Conservation (phyloP, 2,797 vertebrate genomes). For the Megaceryle alcyon region DNA sequence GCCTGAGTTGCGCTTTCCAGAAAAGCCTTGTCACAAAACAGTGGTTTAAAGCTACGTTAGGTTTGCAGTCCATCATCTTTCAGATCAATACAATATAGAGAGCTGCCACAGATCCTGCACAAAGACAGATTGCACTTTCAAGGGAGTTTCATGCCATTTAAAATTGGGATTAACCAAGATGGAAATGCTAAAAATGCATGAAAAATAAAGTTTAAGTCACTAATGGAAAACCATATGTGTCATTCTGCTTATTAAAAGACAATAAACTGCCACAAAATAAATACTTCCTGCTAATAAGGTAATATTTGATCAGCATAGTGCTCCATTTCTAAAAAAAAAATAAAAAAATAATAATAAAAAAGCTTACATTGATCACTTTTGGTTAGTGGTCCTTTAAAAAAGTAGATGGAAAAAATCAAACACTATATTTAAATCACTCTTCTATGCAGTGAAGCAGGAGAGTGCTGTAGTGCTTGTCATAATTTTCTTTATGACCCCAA, state of each 20-base stretch:
- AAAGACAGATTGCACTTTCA: background rate
- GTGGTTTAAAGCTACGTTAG: background rate
- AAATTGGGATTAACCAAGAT: conserved; percentile 47
- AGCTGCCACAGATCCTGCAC: background rate
- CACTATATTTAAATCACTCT: background rate
- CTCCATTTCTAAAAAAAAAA: background rate
- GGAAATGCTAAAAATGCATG: conserved; percentile 58
- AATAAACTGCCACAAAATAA: conserved; percentile 47
- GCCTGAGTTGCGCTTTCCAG: background rate
- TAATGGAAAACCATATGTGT: background rate
- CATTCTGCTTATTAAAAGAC: conserved; percentile 54
- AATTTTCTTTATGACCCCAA: background rate
- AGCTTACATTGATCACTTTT: background rate
- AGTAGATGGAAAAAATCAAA: background rate
- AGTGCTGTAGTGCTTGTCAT: background rate
- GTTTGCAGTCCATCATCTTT: background rate
- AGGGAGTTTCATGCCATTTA: conserved; percentile 33
- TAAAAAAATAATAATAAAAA: background rate
- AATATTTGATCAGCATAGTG: conserved; percentile 40
- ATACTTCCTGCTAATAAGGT: background rate
- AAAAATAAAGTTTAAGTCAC: conserved; percentile 50
- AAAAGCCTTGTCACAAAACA: background rate
- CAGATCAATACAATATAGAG: background rate
- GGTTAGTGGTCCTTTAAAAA: background rate
- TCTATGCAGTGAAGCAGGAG: background rate